phyloP scores from a whole-genome alignment of 2,888 invertebrate genomes.

The Aspidiotus rigidus region DNA sequence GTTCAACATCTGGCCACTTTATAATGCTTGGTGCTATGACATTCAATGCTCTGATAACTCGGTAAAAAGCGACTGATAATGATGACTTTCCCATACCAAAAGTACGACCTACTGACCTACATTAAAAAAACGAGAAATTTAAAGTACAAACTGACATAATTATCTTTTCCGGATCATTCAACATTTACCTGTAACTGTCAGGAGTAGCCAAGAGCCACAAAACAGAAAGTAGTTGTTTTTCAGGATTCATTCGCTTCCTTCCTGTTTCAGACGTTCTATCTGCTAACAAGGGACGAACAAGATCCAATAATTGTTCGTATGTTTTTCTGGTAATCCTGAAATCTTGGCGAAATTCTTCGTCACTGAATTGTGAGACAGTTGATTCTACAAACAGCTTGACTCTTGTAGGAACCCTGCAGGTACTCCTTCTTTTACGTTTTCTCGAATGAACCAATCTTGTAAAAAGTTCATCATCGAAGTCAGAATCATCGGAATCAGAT shows the following conservation, averaged over 20 bases:
- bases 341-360: not conserved
- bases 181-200: constrained; percentile 36
- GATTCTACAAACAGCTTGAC: too few relatives aligned
- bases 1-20: not conserved
- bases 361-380: not conserved
- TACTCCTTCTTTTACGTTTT: too few relatives aligned
- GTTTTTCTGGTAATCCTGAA: not conserved
- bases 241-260: constrained; percentile 13
- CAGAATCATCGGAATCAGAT: not conserved
- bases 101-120: not conserved
- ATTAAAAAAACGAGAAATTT: not conserved
- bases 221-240: constrained; percentile 35
- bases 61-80: not conserved
- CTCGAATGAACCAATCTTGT: too few relatives aligned
- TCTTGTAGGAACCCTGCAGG: too few relatives aligned
- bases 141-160: not conserved
- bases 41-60: not conserved
- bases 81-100: not conserved
- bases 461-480: too few relatives aligned
- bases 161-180: not conserved
- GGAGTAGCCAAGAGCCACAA: constrained; percentile 38
- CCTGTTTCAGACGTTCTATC: constrained; percentile 1
- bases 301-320: not conserved
- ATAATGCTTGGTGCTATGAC: not conserved
- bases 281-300: not conserved